These are phyloP conservation scores for Alcedo atthis DNA, from an alignment of 2,797 vertebrate genomes.

Conservation along the genomic window DNA sequence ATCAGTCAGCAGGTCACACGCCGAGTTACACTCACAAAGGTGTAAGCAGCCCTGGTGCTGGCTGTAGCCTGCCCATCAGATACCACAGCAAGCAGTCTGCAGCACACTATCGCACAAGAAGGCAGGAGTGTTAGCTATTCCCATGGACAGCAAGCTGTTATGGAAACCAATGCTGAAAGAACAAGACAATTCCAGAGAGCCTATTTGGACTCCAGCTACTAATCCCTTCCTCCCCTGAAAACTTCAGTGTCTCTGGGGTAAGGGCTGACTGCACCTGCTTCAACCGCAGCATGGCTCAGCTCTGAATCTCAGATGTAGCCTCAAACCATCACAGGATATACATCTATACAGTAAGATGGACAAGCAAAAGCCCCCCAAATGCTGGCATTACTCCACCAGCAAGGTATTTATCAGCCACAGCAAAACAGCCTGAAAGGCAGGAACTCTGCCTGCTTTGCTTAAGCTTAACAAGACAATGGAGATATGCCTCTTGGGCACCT, in stretches of 20 bases:
- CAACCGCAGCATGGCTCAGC: background rate
- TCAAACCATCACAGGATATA: background rate
- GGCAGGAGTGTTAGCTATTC: background rate
- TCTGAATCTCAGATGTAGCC: background rate
- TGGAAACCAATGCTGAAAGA: constrained; percentile 37
- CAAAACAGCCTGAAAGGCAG: background rate
- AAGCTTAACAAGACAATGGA: background rate
- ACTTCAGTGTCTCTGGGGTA: background rate
- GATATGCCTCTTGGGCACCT: background rate
- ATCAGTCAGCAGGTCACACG: background rate
- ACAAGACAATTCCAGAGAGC: background rate
- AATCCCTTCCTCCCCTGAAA: constrained; percentile 15
- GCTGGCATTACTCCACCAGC: background rate
- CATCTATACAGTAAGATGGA: background rate
- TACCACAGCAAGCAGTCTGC: background rate
- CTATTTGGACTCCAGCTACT: constrained; percentile 33
- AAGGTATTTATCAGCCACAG: background rate
- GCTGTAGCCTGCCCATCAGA: background rate
- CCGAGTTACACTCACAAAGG: background rate
- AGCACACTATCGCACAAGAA: background rate
- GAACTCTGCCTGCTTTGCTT: background rate
- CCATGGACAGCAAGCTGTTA: background rate
- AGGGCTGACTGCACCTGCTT: background rate
- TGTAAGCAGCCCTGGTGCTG: background rate
- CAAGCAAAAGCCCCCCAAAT: background rate